Evolutionary conservation across 2,113 vertebrate species (phyloP).

Genomic region (Agapornis roseicollis): DNA sequence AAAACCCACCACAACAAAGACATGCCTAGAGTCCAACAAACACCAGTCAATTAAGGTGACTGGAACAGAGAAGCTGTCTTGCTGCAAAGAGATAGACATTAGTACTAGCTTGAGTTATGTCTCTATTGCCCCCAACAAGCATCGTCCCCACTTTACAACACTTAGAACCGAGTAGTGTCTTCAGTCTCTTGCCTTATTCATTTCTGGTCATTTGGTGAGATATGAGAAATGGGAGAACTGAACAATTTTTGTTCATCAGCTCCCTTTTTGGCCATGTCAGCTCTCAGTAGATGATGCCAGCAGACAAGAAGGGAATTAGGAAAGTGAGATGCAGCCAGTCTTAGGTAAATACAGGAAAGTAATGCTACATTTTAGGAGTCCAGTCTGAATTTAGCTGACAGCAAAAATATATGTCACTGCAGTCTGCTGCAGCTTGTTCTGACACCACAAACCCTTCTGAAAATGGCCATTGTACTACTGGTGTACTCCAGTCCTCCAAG

Average conservation of each 20-base stretch:
- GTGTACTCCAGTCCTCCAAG: neutral
- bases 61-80: neutral
- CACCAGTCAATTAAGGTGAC: neutral
- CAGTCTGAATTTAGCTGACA: neutral
- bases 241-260: neutral
- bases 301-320: neutral
- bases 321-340: neutral
- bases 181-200: neutral
- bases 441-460: neutral
- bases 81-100: neutral
- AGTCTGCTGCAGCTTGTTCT: neutral
- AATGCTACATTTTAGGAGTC: neutral
- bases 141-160: accelerated
- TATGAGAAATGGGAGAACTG: neutral
- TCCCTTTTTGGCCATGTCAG: neutral
- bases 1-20: neutral
- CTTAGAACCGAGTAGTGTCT: accelerated
- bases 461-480: neutral
- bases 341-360: neutral
- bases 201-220: neutral
- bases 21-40: neutral
- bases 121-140: neutral
- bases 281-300: neutral
- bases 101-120: neutral
- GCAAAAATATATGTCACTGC: neutral